Evolutionary conservation across 1,140 invertebrate genomes (phyloP).

Genomic region (Caerostris darwini): DNA sequence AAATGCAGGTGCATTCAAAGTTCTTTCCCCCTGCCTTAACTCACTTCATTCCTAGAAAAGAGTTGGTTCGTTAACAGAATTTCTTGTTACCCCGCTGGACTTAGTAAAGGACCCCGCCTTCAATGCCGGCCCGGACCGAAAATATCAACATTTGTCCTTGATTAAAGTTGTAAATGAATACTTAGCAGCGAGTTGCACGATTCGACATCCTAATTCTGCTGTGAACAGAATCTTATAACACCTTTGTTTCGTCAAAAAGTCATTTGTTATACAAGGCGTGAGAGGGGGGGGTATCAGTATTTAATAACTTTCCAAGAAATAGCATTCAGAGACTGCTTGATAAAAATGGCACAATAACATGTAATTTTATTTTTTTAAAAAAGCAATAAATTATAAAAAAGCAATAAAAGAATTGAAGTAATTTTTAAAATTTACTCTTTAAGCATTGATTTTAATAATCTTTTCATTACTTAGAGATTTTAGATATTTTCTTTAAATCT

Average conservation of each 20-base stretch:
- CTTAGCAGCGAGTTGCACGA: not conserved
- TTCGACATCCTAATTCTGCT: not conserved
- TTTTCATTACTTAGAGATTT: too few species aligned
- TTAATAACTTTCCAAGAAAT: too few species aligned
- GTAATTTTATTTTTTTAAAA: too few species aligned
- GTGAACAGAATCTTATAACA: not conserved
- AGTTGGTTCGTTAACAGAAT: not conserved
- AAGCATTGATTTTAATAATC: too few species aligned
- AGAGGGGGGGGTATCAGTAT: too few species aligned
- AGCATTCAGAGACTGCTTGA: too few species aligned
- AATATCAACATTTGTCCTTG: conserved; percentile 2
- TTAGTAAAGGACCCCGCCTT: not conserved
- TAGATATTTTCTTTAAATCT: too few species aligned
- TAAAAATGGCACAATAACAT: too few species aligned
- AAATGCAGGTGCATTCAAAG: conserved; percentile 11
- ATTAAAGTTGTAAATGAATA: not conserved
- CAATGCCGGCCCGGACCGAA: not conserved
- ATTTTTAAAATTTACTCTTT: too few species aligned
- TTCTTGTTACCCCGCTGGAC: not conserved
- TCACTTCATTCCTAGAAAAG: not conserved
- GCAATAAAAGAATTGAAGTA: too few species aligned
- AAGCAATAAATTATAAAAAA: too few species aligned
- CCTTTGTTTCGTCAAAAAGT: not conserved
- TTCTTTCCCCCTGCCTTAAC: not conserved
- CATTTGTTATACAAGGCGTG: too few species aligned